Evolutionary conservation across 2,797 vertebrate species (phyloP).

Genomic region (Acanthornis magna): DNA sequence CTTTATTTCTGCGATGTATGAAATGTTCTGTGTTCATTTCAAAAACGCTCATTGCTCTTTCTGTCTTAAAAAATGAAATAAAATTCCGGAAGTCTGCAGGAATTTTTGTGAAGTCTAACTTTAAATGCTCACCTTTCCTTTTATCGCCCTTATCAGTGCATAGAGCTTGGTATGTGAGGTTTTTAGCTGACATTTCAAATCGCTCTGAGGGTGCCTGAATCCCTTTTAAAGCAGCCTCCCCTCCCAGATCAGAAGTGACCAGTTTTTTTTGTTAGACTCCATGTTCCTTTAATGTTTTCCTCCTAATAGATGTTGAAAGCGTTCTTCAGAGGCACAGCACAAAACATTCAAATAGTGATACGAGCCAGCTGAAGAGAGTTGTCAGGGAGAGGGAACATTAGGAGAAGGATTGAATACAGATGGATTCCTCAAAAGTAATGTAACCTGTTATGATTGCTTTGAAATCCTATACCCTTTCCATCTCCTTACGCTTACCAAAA

Average conservation of each 20-base stretch:
- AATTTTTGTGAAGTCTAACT: constrained; percentile 57
- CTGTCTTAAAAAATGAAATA: constrained; percentile 1
- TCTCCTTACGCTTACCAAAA: constrained; percentile 40
- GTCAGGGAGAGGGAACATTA: constrained; percentile 60
- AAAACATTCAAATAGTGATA: constrained; percentile 64
- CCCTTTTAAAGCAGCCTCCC: constrained; percentile 54
- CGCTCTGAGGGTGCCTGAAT: constrained; percentile 14
- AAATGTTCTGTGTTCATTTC: background rate
- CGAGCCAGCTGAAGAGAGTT: constrained; percentile 65
- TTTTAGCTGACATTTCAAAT: constrained; percentile 59
- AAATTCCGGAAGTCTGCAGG: constrained; percentile 27
- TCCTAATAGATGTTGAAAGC: constrained; percentile 65
- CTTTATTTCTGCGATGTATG: constrained; percentile 6
- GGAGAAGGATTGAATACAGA: constrained; percentile 67
- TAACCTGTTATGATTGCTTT: constrained; percentile 70
- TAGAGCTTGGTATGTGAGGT: background rate
- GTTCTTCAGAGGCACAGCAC: constrained; percentile 60
- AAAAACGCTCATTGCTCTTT: background rate
- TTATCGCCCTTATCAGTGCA: constrained; percentile 37
- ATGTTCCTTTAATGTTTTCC: constrained; percentile 63
- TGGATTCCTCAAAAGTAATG: constrained; percentile 70
- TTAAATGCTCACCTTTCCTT: constrained; percentile 61
- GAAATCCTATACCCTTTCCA: constrained; percentile 62
- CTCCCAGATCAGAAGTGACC: constrained; percentile 64
- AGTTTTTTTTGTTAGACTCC: constrained; percentile 46